These are phyloP conservation scores for Lagopus leucura DNA, from an alignment of 2,113 vertebrate genomes.

Conservation along the genomic window DNA sequence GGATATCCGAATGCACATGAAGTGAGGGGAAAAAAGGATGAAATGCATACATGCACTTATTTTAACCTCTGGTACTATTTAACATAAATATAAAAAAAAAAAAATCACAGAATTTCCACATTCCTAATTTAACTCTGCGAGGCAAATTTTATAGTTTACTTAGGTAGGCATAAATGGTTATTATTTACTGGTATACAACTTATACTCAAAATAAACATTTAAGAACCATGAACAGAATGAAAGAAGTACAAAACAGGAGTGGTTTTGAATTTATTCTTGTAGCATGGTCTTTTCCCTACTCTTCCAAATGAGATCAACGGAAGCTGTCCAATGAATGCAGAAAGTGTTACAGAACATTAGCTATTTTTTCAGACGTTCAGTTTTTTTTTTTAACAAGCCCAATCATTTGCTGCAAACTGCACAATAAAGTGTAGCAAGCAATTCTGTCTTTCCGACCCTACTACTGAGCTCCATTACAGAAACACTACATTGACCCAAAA, in stretches of 20 bases:
- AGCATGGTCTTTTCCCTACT: neutral
- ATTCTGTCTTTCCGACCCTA: neutral
- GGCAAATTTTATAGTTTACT: neutral
- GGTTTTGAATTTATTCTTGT: neutral
- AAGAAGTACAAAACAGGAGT: neutral
- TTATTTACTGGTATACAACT: neutral
- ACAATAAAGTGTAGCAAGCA: neutral
- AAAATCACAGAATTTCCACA: neutral
- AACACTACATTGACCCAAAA: neutral
- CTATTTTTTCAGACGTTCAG: neutral
- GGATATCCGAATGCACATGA: neutral
- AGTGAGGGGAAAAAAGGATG: neutral
- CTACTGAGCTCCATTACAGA: neutral
- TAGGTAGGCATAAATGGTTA: neutral
- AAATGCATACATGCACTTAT: neutral
- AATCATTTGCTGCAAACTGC: neutral
- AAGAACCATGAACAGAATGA: neutral
- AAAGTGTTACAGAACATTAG: neutral
- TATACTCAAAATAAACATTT: neutral
- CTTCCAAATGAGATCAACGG: neutral
- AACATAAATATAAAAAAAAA: neutral
- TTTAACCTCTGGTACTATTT: neutral
- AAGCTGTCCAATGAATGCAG: neutral
- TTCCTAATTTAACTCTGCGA: neutral
- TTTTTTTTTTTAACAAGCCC: neutral